Evolutionary conservation across 2,113 vertebrate genomes (phyloP), one percentile per base, ranked within the genome.

Genomic region (Tursiops truncatus): DNA sequence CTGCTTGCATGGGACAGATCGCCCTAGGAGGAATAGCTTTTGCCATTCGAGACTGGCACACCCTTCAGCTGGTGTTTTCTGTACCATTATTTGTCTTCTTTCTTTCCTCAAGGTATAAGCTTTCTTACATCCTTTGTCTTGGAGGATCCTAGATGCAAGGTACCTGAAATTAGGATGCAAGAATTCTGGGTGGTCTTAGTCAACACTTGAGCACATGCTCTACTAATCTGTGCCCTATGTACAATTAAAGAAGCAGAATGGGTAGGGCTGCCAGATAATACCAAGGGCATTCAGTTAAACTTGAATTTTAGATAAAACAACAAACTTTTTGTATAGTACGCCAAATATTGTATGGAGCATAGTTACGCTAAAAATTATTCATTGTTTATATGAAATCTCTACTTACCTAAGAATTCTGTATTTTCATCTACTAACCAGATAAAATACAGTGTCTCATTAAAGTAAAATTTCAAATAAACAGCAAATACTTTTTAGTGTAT

Each of bases 91-190:
- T 98, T 77, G 3, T 98, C 84, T 96, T 98, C 77, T 97, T 98
- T 93, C 97, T 99, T 82, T 98, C 97, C 60, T 98, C 98, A 89
- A 98, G 99, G 99, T 99, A 97, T 97, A 91, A 7, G 31, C 6
- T 38, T 26, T 67, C 26, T 81, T 12, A 1, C 15, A 44, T 13
- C 3, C 44, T 89, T 17, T 36, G 36, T 73, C 53, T n/a, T 47
- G 65, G 15, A 38, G 58, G 41, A 80, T 36, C 28, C 33, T 41
- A 41, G 44, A 23, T 28, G 31, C 9, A 56, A 81, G 50, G 41
- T 41, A 10, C 81, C 18, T 5, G 13, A 38, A 88, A 26, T 56
- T 2, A 88, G 38, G 38, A 41, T 17, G 3, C 44, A 12, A n/a
- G 50, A 65, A 33, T 65, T 81, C 44, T 10, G 15, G 47, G 38